These are phyloP conservation scores for Rhinoptilus africanus DNA, from an alignment of 2,113 vertebrate genomes.

Conservation along the genomic window DNA sequence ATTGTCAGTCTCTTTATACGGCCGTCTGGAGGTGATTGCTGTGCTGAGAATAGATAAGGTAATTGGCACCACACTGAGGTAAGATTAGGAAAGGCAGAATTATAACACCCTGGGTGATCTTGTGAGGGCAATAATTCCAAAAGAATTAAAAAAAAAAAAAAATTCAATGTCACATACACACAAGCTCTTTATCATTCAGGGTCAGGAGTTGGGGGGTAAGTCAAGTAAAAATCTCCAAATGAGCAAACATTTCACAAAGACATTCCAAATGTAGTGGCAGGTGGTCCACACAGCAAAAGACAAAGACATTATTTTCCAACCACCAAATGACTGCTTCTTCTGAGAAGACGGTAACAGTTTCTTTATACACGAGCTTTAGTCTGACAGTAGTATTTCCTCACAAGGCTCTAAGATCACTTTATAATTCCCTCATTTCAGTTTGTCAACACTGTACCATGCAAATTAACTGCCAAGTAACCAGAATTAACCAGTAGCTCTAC, in stretches of 20 bases:
- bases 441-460: not conserved
- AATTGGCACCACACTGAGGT: slow-evolving; percentile 36
- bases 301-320: not conserved
- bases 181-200: not conserved
- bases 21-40: not conserved
- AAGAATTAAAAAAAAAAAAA: not conserved
- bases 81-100: slow-evolving; percentile 23
- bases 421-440: not conserved
- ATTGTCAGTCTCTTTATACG: slow-evolving; percentile 2
- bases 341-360: not conserved
- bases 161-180: not conserved
- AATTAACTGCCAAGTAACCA: not conserved
- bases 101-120: not conserved
- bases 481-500: not conserved
- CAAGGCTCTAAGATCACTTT: not conserved
- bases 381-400: not conserved
- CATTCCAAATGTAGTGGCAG: not conserved
- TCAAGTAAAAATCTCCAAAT: not conserved
- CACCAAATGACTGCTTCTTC: not conserved
- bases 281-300: not conserved
- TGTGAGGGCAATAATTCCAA: not conserved
- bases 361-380: accelerated
- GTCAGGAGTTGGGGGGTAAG: not conserved
- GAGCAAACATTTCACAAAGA: not conserved
- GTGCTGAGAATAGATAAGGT: slow-evolving; percentile 33